Evolutionary conservation across 1,140 invertebrate genomes (phyloP).

Genomic region (Diploscapter pachys): DNA sequence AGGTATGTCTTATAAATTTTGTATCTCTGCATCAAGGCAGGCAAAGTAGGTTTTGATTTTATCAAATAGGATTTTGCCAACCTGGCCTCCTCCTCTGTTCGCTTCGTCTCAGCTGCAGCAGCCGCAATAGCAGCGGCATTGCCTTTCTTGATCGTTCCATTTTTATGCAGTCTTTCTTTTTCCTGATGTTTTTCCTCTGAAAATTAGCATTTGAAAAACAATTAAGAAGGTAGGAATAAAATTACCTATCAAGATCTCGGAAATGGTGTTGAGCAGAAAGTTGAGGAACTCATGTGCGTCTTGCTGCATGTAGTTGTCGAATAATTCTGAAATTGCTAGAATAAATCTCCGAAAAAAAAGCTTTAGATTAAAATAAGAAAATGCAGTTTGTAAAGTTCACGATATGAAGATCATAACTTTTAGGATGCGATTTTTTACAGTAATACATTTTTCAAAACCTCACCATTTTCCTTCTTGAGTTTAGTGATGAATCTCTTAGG

Average conservation of each 20-base stretch:
- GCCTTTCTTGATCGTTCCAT: conserved; percentile 19
- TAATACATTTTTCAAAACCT: conserved; percentile 21
- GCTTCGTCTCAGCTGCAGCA: conserved; percentile 15
- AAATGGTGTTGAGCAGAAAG: conserved; percentile 85
- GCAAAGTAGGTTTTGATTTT: neutral
- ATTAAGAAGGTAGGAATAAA: too few species aligned
- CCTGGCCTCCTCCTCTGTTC: conserved; percentile 4
- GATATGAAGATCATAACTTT: neutral
- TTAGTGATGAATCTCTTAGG: conserved; percentile 99
- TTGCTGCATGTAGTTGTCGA: conserved; percentile 99
- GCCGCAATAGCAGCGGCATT: conserved; percentile 11
- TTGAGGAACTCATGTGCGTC: conserved; percentile 99
- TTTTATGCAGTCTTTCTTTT: conserved; percentile 3
- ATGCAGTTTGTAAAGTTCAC: too few species aligned
- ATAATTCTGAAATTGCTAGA: conserved; percentile 75
- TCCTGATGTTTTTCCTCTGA: conserved; percentile 20
- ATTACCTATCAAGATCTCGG: conserved; percentile 71
- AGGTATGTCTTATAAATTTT: too few species aligned
- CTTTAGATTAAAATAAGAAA: neutral
- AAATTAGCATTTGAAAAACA: conserved; percentile 61
- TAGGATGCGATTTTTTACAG: conserved; percentile 48
- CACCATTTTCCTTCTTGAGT: conserved; percentile 95
- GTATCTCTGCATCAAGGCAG: too few species aligned
- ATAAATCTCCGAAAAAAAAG: conserved; percentile 25
- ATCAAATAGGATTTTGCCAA: conserved; percentile 2